Evolutionary conservation across 1,140 invertebrate species (phyloP), one percentile per base, ranked within the genome.

Genomic region (Coelopa frigida): DNA sequence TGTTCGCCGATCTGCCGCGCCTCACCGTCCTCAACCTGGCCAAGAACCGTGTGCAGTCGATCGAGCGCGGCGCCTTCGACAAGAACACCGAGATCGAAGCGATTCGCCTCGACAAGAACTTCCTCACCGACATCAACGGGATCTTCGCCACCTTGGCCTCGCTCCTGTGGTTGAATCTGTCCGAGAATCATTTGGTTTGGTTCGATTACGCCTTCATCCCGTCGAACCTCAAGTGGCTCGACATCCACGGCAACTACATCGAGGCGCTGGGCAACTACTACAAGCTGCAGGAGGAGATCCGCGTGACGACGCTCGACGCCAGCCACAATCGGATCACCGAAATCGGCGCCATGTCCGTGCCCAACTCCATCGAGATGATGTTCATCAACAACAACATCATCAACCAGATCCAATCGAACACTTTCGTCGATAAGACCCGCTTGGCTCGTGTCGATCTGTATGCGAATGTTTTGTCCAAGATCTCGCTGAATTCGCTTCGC

Each of bases 341-440:
- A 54, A 75, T 90, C 48, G 75, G 78, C 1, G 72, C 81, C 3
- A 75, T 78, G 48, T 82, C 83, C 10, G 76, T 91, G 52, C 87
- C 87, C 0, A 82, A 88, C 53, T 83, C 82, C 42, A 78, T 89
- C 23, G 85, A 89, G 63, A 68, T 86, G 48, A 70, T 91, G 41
- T 87, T 88, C 70, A 77, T 91, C 53, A 88, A 88, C 61, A 84
- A 89, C 64, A 92, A 92, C 67, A 76, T 80, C 43, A 87, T 91
- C 53, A 74, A 76, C 4, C 77, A 69, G 22, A 79, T 91, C 20
- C 83, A 87, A 50, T 77, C 81, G 5, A 83, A 87, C 53, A 87
- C 85, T 8, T 90, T 91, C 66, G 70, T 83, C 53, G 80, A 81
- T 39, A 91, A 89, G 70, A 75, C 70, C 14, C 87, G 87, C 69